Conservation (phyloP, 2,113 vertebrate genomes). For the Pteropus alecto region DNA sequence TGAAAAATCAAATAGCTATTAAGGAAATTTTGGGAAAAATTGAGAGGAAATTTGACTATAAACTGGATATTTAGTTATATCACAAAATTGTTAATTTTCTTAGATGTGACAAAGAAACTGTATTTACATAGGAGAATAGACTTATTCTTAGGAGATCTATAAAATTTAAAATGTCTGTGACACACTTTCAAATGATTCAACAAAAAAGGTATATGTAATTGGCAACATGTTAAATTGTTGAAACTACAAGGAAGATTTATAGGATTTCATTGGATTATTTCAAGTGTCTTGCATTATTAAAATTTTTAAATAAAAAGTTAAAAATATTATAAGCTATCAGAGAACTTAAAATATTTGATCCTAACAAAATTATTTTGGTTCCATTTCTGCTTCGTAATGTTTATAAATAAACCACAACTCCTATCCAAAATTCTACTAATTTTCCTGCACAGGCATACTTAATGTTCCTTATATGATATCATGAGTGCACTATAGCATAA, state of each 20-base stretch:
- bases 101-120: background rate
- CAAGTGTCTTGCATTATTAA: background rate
- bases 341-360: conserved; percentile 12
- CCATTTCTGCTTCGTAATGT: background rate
- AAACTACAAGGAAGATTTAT: background rate
- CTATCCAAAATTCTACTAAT: background rate
- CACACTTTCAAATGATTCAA: background rate
- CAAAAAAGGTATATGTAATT: background rate
- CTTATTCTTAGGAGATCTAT: background rate
- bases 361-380: background rate
- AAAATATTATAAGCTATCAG: background rate
- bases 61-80: background rate
- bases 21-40: background rate
- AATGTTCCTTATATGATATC: background rate
- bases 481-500: background rate
- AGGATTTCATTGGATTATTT: background rate
- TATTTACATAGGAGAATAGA: background rate
- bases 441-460: background rate
- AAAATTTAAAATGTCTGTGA: background rate
- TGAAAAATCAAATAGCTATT: background rate
- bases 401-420: background rate
- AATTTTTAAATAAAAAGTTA: background rate
- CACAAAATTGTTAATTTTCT: background rate
- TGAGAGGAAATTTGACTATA: background rate
- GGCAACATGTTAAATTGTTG: background rate